These are phyloP conservation scores for Galleria mellonella DNA, from an alignment of 1,140 invertebrate genomes.

Conservation along the genomic window DNA sequence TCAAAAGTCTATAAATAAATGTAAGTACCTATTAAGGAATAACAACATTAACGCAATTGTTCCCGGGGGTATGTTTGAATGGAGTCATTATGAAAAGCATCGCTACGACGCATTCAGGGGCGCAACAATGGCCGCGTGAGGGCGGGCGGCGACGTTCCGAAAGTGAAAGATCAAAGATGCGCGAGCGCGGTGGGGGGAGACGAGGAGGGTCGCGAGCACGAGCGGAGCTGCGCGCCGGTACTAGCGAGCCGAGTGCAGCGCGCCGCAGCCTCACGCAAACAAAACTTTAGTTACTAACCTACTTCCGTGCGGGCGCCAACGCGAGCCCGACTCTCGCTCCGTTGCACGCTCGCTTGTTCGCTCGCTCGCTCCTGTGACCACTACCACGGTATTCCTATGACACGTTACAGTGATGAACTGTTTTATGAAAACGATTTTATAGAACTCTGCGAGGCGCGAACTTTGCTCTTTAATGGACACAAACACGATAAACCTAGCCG, in stretches of 20 bases:
- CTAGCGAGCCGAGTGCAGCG: conserved; percentile 55
- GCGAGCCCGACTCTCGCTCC: conserved; percentile 49
- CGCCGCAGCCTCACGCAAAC: conserved; percentile 71
- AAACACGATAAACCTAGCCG: conserved; percentile 35
- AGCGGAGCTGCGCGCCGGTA: conserved; percentile 36
- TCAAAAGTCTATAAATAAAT: no score
- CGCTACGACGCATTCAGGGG: conserved; percentile 21
- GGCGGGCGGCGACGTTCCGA: conserved; percentile 36
- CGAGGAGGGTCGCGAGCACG: conserved; percentile 13
- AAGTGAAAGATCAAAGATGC: conserved; percentile 45
- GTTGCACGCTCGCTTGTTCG: conserved; percentile 14
- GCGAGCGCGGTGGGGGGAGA: conserved; percentile 24
- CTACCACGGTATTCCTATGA: conserved; percentile 40
- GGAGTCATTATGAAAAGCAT: conserved; percentile 18
- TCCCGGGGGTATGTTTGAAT: conserved; percentile 15
- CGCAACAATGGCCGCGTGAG: conserved; percentile 33
- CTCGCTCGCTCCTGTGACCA: conserved; percentile 23
- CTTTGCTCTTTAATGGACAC: conserved; percentile 50
- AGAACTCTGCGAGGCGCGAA: conserved; percentile 26
- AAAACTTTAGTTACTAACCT: conserved; percentile 74
- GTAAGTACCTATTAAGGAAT: no score
- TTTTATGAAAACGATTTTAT: conserved; percentile 36
- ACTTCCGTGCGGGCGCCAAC: conserved; percentile 71
- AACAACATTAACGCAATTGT: neutral
- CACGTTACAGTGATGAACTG: conserved; percentile 58